Percentiles rank a stretch among this genome's conserved stretches.
phyloP scores from a whole-genome alignment of 2,113 vertebrate species.

The Nansenia antarctica region DNA sequence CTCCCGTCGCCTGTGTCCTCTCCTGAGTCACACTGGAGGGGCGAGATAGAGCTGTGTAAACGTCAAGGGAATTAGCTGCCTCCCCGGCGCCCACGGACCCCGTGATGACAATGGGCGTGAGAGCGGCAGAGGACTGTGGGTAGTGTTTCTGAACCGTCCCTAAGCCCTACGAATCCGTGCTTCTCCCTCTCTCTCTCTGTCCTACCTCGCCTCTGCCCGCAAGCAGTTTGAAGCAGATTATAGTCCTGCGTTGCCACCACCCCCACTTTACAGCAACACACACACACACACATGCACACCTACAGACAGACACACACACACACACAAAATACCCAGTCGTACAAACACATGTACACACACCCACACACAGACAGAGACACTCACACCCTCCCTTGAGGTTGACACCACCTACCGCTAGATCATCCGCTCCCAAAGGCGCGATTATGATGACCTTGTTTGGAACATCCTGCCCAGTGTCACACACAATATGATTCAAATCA shows the following conservation, averaged over 20 bases:
- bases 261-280: conserved; percentile 64
- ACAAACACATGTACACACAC: conserved; percentile 45
- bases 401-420: conserved; percentile 61
- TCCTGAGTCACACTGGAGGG: conserved; percentile 63
- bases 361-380: conserved; percentile 14
- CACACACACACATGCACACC: conserved; percentile 31
- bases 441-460: conserved; percentile 59
- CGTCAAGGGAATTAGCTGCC: conserved; percentile 76
- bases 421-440: conserved; percentile 49
- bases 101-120: conserved; percentile 64
- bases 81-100: conserved; percentile 61
- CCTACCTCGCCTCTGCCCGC: conserved; percentile 73
- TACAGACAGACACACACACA: conserved; percentile 12
- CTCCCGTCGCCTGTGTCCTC: conserved; percentile 39
- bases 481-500: conserved; percentile 47
- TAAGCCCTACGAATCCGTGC: conserved; percentile 35
- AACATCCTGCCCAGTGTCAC: conserved; percentile 61
- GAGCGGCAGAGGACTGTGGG: conserved; percentile 53
- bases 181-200: conserved; percentile 6
- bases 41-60: conserved; percentile 67
- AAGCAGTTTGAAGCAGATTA: conserved; percentile 77
- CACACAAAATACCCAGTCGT: too few species aligned
- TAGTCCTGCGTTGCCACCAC: conserved; percentile 71
- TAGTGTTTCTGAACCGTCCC: conserved; percentile 51
- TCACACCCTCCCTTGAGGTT: conserved; percentile 29